Evolutionary conservation across 1,140 invertebrate species (phyloP).

Genomic region (Lutraria rhynchaena): DNA sequence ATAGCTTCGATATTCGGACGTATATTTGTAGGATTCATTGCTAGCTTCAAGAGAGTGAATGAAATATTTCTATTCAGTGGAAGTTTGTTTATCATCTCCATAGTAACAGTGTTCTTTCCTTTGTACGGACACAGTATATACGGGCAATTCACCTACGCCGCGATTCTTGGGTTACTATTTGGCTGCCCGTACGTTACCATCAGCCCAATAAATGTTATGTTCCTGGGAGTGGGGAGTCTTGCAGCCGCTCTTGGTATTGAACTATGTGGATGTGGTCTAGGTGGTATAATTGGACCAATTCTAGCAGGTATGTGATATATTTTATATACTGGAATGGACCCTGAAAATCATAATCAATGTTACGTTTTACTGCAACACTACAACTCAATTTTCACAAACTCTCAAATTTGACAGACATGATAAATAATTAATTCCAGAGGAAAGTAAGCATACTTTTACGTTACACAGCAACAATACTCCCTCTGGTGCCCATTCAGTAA

Average conservation of each 20-base stretch:
- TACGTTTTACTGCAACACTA: too few species aligned
- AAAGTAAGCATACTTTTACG: too few species aligned
- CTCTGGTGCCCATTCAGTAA: too few species aligned
- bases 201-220: constrained; percentile 3
- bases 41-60: neutral
- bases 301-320: constrained; percentile 23
- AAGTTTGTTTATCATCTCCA: neutral
- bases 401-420: too few species aligned
- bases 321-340: too few species aligned
- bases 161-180: constrained; percentile 15
- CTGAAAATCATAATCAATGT: too few species aligned
- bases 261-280: constrained; percentile 9
- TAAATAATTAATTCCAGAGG: too few species aligned
- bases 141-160: constrained; percentile 13
- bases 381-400: too few species aligned
- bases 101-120: neutral
- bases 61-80: constrained; percentile 5
- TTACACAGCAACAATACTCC: too few species aligned
- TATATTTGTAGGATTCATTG: constrained; percentile 5
- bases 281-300: constrained; percentile 38
- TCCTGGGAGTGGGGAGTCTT: constrained; percentile 12
- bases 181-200: constrained; percentile 22
- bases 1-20: constrained; percentile 26
- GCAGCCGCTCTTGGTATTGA: constrained; percentile 10
- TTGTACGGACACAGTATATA: neutral